Conservation (phyloP, 2,888 invertebrate genomes). For the Oscheius sp. region DNA sequence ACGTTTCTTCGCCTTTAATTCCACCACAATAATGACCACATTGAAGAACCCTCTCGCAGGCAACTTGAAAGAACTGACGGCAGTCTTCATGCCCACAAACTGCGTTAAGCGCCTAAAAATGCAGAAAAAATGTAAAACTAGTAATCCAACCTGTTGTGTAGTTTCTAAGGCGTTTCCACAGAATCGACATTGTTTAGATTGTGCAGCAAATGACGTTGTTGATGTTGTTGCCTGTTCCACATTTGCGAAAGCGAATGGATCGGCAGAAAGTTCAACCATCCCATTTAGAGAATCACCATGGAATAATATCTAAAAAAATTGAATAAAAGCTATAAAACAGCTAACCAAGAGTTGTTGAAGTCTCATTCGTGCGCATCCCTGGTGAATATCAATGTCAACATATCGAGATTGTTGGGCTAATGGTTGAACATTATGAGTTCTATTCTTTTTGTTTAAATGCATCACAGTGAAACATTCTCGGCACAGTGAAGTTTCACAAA, state of each 20-base stretch:
- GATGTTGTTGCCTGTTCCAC: constrained; percentile 11
- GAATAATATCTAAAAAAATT: constrained; percentile 77
- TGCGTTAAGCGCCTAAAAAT: constrained; percentile 80
- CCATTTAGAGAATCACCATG: constrained; percentile 89
- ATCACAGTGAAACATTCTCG: constrained; percentile 92
- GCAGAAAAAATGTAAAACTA: constrained; percentile 8
- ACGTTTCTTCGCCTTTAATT: constrained; percentile 39
- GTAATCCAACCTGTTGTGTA: constrained; percentile 33
- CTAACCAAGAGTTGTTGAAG: constrained; percentile 86
- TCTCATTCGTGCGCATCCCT: constrained; percentile 90
- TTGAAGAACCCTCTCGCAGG: constrained; percentile 79
- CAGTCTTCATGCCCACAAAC: constrained; percentile 93
- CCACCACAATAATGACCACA: constrained; percentile 82
- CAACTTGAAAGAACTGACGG: constrained; percentile 83
- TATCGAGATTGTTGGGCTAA: constrained; percentile 30
- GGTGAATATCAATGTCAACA: constrained; percentile 89
- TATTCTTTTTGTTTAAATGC: constrained; percentile 87
- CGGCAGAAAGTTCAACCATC: constrained; percentile 84
- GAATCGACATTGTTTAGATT: constrained; percentile 43
- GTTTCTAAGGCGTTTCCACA: constrained; percentile 47
- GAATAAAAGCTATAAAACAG: neutral
- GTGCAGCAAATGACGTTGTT: constrained; percentile 25
- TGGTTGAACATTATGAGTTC: constrained; percentile 70
- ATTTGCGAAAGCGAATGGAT: constrained; percentile 30
- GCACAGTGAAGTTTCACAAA: constrained; percentile 80